These are phyloP conservation scores for Hystrix brachyura DNA, from an alignment of 2,113 vertebrate genomes.

Conservation along the genomic window DNA sequence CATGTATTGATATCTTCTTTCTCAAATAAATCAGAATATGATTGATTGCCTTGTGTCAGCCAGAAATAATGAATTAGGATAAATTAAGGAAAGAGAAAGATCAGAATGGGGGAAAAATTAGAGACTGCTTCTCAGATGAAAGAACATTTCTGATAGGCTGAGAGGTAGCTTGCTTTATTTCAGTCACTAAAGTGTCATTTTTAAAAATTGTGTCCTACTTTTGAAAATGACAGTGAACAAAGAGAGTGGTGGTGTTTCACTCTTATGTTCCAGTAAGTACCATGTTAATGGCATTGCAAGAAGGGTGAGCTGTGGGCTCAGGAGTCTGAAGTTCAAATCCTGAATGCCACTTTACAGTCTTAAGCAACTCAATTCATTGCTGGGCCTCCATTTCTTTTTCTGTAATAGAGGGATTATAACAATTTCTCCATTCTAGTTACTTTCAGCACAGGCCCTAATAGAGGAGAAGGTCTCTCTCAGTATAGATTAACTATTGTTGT, in stretches of 20 bases:
- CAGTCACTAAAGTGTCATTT: conserved; percentile 24
- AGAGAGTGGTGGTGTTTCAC: not conserved
- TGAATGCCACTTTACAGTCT: not conserved
- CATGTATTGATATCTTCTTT: conserved; percentile 37
- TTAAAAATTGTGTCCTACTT: not conserved
- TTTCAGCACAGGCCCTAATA: not conserved
- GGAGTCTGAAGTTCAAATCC: not conserved
- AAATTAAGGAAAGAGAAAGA: conserved; percentile 44
- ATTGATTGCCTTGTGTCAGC: conserved; percentile 10
- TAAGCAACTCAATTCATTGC: not conserved
- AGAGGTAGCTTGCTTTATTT: not conserved
- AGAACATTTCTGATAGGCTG: not conserved
- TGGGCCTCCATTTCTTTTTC: not conserved
- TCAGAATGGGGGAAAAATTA: not conserved
- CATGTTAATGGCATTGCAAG: not conserved
- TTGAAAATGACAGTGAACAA: conserved; percentile 50
- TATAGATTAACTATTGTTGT: not conserved
- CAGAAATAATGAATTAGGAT: not conserved
- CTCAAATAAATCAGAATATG: conserved; percentile 60
- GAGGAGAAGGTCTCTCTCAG: not conserved
- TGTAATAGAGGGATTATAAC: not conserved
- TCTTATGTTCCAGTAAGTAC: not conserved
- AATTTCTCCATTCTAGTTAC: not conserved
- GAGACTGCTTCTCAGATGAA: conserved; percentile 40
- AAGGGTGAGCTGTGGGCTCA: not conserved